phyloP scores from a whole-genome alignment of 1,140 invertebrate genomes.

The Planococcus citri region DNA sequence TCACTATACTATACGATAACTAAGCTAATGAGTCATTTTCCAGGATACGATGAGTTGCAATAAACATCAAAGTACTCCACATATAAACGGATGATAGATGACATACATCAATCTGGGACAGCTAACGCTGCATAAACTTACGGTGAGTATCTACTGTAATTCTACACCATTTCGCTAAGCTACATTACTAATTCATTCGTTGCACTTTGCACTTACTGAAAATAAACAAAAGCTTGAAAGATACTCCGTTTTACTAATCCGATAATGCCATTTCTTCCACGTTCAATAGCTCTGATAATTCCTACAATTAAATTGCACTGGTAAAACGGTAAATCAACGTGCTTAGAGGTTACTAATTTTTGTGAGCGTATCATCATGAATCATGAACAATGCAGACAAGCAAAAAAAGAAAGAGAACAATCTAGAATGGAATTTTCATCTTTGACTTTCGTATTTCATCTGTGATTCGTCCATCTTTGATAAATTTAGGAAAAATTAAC shows the following conservation, averaged over 20 bases:
- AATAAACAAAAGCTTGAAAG: constrained; percentile 10
- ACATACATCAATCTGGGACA: background rate
- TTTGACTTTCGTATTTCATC: constrained; percentile 34
- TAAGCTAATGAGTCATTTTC: too few relatives aligned
- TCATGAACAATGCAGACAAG: background rate
- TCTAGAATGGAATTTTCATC: constrained; percentile 36
- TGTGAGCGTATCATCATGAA: constrained; percentile 10
- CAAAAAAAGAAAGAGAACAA: background rate
- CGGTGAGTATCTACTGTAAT: background rate
- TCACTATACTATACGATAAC: background rate
- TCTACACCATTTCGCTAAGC: background rate
- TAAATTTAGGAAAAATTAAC: too few relatives aligned
- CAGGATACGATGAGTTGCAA: too few relatives aligned
- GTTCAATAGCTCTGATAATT: background rate
- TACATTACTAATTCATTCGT: background rate
- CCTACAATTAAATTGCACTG: background rate
- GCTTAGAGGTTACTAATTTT: constrained; percentile 21
- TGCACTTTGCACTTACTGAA: constrained; percentile 16
- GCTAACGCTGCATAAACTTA: background rate
- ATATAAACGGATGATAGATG: too few relatives aligned
- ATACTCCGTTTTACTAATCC: background rate
- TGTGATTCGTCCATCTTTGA: background rate
- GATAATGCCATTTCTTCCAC: constrained; percentile 6
- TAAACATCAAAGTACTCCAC: too few relatives aligned
- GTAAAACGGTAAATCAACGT: constrained; percentile 10